A percentile compares a stretch with the other conserved stretches of the same genome.
Evolutionary conservation across 2,113 vertebrate species (phyloP).

Genomic region (Myotis brandtii): DNA sequence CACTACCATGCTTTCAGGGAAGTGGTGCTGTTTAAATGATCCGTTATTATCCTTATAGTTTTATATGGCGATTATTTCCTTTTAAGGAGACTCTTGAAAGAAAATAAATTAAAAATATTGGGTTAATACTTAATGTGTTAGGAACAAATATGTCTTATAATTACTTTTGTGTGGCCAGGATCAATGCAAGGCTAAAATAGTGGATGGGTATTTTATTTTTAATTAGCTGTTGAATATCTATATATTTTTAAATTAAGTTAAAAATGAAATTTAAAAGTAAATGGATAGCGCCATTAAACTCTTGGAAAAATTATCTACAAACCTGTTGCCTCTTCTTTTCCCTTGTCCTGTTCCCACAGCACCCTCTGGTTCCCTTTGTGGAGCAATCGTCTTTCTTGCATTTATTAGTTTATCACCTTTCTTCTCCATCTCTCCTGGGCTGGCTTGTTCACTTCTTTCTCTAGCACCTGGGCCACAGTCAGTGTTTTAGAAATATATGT

Average conservation of each 20-base stretch:
- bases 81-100: slow-evolving; percentile 19
- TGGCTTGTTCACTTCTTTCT: not conserved
- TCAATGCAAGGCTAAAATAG: slow-evolving; percentile 24
- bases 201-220: slow-evolving; percentile 36
- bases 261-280: slow-evolving; percentile 4
- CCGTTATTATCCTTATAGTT: not conserved
- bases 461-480: not conserved
- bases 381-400: fast-evolving
- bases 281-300: not conserved
- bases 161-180: not conserved
- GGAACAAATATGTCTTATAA: slow-evolving; percentile 10
- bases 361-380: not conserved
- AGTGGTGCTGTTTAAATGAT: not conserved
- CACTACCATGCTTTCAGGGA: not conserved
- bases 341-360: too few species aligned
- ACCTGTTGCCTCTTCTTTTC: not conserved
- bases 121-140: slow-evolving; percentile 16
- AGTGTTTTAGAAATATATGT: not conserved
- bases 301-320: not conserved
- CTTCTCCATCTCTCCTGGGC: not conserved
- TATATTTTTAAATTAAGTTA: slow-evolving; percentile 23
- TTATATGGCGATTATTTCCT: not conserved
- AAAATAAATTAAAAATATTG: slow-evolving; percentile 12
- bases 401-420: fast-evolving
- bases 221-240: not conserved